A percentile compares a stretch with the other conserved stretches of the same genome.
These are phyloP conservation scores for Sinelater perroti DNA, from an alignment of 2,888 invertebrate species.

Conservation along the genomic window DNA sequence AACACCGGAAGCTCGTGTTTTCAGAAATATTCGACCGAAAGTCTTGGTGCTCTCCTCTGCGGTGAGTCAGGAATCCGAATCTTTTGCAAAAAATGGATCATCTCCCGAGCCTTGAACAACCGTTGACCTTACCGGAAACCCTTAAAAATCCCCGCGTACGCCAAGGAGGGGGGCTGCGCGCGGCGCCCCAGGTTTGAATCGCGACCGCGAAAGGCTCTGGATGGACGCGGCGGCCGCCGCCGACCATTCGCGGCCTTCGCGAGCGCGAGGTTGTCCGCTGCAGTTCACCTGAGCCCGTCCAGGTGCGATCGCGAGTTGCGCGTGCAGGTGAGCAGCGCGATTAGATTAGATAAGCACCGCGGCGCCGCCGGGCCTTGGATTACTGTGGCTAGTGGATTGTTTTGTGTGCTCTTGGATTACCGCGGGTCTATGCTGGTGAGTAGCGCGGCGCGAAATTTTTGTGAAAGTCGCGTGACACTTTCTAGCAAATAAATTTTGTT, in stretches of 20 bases:
- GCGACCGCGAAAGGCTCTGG: conserved; percentile 19
- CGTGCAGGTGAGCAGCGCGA: conserved; percentile 30
- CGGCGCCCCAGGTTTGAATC: conserved; percentile 4
- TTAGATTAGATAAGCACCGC: conserved; percentile 21
- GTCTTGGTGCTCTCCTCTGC: too few species aligned
- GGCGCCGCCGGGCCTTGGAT: too few species aligned
- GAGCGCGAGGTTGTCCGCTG: conserved; percentile 27
- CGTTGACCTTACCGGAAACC: conserved; percentile 4
- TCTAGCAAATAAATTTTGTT: conserved; percentile 35
- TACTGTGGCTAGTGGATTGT: too few species aligned
- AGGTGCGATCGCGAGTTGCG: too few species aligned
- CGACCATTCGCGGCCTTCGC: conserved; percentile 25
- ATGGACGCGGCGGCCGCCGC: conserved; percentile 28
- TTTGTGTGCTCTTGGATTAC: too few species aligned
- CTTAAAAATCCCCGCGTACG: conserved; percentile 1
- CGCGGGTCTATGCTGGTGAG: too few species aligned
- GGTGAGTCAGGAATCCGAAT: too few species aligned
- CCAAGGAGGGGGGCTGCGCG: background rate
- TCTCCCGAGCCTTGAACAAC: background rate
- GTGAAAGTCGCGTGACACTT: conserved; percentile 32
- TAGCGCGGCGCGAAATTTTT: conserved; percentile 1
- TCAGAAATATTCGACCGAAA: too few species aligned
- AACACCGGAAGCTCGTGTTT: background rate
- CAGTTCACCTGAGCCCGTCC: conserved; percentile 13
- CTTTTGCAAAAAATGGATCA: too few species aligned